Base-by-base conservation (phyloP, 2,113 vertebrate species). In the Hydrochoerus hydrochaeris region DNA sequence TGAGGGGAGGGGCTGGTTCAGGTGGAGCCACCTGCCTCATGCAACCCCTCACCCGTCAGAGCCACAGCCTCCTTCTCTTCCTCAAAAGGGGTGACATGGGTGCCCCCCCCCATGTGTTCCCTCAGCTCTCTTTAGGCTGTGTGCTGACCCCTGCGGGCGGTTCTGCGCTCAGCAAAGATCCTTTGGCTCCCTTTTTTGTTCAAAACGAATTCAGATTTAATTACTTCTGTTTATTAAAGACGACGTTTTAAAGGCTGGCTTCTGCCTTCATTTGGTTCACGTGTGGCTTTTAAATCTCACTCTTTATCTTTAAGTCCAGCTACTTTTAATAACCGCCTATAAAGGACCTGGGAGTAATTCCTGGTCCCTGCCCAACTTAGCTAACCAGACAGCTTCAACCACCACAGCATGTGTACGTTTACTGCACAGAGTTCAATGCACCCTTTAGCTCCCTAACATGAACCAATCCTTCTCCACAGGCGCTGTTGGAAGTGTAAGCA, bases 61-160 rank as follows among this genome's bases (percentile, higher is more conserved):
- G 46, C 46, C 28, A 5, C 28, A 8, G 77, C 46, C 8, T 22
- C 28, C 44, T 49, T 14, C 26, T 78, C 49, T 10, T 52, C 14
- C 75, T 32, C 75, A 49, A 32, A 35, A 12, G 19, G 30, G 62
- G 30, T 84, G 57, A 7, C 7, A 7, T 3, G 7, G 44, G 5
- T 22, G 22, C 5, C 2, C 5, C 16, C 17, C 12, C 24, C 0
- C 0, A 19, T 26, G 9, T 22, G 12, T 20, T 62, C 24, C 32
- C 16, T 9, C 14, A 41, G 6, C 46, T 82, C 22, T 28, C 4
- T 8, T 38, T 32, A 14, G 30, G 24, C 41, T 24, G 2, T 49
- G 32, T 69, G 46, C 67, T 63, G 7, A 46, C 32, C 19, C 52
- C 24, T 38, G 20, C 8, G 26, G n/a, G 35, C 63, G 54, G 6